phyloP scores from a whole-genome alignment of 2,888 invertebrate species.

The Anaspis maculata region DNA sequence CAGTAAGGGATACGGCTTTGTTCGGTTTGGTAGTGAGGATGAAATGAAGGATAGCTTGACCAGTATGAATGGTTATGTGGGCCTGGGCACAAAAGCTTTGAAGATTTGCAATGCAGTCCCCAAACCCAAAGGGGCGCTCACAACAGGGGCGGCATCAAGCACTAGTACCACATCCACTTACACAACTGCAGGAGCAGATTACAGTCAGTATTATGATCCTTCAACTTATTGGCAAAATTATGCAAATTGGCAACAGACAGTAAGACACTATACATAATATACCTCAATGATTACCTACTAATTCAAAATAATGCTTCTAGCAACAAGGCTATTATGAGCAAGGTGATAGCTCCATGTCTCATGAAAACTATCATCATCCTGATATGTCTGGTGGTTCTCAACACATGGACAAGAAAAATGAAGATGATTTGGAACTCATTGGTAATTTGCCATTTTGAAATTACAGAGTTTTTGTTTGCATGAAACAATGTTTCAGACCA shows the following conservation, averaged over 20 bases:
- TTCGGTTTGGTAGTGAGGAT: slow-evolving; percentile 87
- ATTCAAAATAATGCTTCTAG: slow-evolving; percentile 1
- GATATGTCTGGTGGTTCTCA: slow-evolving; percentile 22
- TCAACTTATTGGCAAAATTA: slow-evolving; percentile 84
- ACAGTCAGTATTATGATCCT: slow-evolving; percentile 75
- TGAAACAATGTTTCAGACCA: slow-evolving; percentile 55
- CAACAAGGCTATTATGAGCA: slow-evolving; percentile 41
- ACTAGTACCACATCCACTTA: slow-evolving; percentile 23
- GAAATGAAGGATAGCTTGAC: slow-evolving; percentile 88
- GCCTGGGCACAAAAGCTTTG: slow-evolving; percentile 78
- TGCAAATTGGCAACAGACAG: slow-evolving; percentile 58
- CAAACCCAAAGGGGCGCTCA: slow-evolving; percentile 59
- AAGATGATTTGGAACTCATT: slow-evolving; percentile 62
- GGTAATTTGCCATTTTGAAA: slow-evolving; percentile 42
- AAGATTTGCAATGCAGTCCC: slow-evolving; percentile 92
- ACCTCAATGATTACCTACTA: too few relatives aligned
- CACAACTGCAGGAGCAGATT: slow-evolving; percentile 43
- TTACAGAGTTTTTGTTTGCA: neutral
- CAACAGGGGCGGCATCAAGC: slow-evolving; percentile 33
- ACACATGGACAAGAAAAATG: slow-evolving; percentile 41
- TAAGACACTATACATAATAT: slow-evolving; percentile 6
- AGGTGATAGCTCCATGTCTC: slow-evolving; percentile 36
- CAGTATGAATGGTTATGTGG: slow-evolving; percentile 88
- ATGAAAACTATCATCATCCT: slow-evolving; percentile 37
- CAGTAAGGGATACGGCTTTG: slow-evolving; percentile 94